Conservation (phyloP, 2,113 vertebrate genomes). For the Periophthalmus modestus region DNA sequence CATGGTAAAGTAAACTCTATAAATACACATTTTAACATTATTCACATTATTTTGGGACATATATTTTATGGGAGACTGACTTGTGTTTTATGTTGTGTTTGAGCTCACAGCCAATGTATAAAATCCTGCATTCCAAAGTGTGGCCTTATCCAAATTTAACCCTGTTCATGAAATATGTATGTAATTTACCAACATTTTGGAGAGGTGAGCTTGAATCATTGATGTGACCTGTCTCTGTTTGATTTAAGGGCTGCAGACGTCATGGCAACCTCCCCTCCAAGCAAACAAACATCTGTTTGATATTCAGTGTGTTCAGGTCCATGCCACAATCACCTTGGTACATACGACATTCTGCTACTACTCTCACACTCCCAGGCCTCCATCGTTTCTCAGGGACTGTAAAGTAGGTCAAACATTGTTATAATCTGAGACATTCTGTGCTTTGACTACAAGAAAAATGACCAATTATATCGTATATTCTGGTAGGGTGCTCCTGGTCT, state of each 20-base stretch:
- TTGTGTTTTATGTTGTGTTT: not conserved
- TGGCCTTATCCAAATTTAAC: not conserved
- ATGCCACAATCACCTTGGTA: not conserved
- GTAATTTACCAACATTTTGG: not conserved
- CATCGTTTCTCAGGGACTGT: not conserved
- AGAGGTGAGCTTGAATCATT: constrained; percentile 2
- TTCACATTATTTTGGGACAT: not conserved
- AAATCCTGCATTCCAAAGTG: not conserved
- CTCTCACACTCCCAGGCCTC: constrained; percentile 20
- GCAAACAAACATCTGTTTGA: constrained; percentile 12
- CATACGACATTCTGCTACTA: constrained; percentile 30
- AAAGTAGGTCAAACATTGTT: not conserved
- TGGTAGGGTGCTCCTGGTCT: too few relatives aligned
- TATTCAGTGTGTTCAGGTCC: not conserved
- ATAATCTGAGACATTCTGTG: not conserved
- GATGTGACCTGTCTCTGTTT: not conserved
- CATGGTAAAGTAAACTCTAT: not conserved
- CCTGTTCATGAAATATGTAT: not conserved
- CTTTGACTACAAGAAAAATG: too few relatives aligned
- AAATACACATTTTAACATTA: not conserved
- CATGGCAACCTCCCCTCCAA: constrained; percentile 1
- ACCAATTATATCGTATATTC: too few relatives aligned
- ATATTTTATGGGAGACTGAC: not conserved
- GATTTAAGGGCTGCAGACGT: not conserved
- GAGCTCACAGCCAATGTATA: not conserved